These are phyloP conservation scores for Brotula barbata DNA, from an alignment of 2,797 vertebrate species.

Conservation along the genomic window DNA sequence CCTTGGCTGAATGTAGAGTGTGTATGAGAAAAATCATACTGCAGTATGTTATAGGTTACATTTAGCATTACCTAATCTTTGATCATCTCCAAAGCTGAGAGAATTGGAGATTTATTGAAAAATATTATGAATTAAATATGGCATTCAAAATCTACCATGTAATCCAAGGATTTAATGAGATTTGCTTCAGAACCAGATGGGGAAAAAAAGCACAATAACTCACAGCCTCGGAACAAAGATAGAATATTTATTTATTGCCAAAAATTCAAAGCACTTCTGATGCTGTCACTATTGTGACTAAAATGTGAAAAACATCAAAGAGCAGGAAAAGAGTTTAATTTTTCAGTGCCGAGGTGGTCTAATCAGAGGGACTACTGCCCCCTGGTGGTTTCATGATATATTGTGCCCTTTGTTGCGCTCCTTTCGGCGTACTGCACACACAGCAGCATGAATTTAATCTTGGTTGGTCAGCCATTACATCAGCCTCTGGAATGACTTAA, in stretches of 20 bases:
- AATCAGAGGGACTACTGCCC: slow-evolving; percentile 57
- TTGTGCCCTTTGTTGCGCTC: too few relatives aligned
- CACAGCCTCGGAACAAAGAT: slow-evolving; percentile 16
- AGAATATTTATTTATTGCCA: slow-evolving; percentile 29
- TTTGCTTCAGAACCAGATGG: slow-evolving; percentile 6
- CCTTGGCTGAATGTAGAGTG: slow-evolving; percentile 9
- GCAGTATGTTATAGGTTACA: slow-evolving; percentile 7
- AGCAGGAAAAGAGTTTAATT: slow-evolving; percentile 18
- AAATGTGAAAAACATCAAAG: slow-evolving; percentile 4
- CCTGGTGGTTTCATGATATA: slow-evolving; percentile 48
- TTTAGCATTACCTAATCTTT: slow-evolving; percentile 19
- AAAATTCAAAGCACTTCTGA: slow-evolving; percentile 16
- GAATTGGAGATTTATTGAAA: background rate
- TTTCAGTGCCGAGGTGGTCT: slow-evolving; percentile 14
- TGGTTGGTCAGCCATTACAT: background rate
- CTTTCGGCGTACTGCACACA: too few relatives aligned
- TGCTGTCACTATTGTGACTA: slow-evolving; percentile 25
- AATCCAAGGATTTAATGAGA: slow-evolving; percentile 11
- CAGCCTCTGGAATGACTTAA: background rate
- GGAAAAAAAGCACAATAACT: slow-evolving; percentile 10
- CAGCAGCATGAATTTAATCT: too few relatives aligned
- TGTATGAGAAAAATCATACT: slow-evolving; percentile 29
- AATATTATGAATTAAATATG: slow-evolving; percentile 11
- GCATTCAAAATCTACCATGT: slow-evolving; percentile 15
- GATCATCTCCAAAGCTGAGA: slow-evolving; percentile 14